A percentile compares a stretch with the other conserved stretches of the same genome.
These are phyloP conservation scores for Andrena bucephala DNA, from an alignment of 2,888 invertebrate genomes.

Conservation along the genomic window DNA sequence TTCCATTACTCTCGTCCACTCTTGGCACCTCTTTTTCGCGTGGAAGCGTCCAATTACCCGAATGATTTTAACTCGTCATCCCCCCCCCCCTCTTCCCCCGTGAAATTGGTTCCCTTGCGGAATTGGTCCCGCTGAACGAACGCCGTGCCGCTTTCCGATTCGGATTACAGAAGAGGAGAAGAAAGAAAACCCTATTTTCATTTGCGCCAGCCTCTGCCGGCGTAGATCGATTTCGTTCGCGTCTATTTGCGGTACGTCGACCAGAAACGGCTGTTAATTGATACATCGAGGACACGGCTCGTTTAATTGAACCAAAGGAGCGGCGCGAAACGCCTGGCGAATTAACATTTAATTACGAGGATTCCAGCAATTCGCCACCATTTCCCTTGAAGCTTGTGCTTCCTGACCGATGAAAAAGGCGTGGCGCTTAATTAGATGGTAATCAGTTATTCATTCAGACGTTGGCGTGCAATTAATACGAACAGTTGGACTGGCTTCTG, in stretches of 20 bases:
- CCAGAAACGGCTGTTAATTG: constrained; percentile 36
- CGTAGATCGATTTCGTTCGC: constrained; percentile 38
- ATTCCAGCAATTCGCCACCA: constrained; percentile 12
- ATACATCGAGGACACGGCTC: constrained; percentile 40
- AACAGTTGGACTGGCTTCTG: constrained; percentile 15
- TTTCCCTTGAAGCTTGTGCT: background rate
- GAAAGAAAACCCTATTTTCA: constrained; percentile 46
- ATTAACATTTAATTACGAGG: constrained; percentile 55
- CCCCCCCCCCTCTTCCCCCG: background rate
- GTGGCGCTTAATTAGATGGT: constrained; percentile 18
- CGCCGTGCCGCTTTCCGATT: constrained; percentile 17
- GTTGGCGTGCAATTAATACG: background rate
- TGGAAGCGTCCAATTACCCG: background rate
- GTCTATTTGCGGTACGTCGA: constrained; percentile 23
- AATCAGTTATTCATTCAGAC: constrained; percentile 41
- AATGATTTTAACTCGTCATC: constrained; percentile 22
- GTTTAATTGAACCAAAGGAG: constrained; percentile 34
- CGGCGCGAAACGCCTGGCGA: constrained; percentile 12
- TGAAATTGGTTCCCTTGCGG: constrained; percentile 18
- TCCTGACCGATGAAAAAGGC: constrained; percentile 1
- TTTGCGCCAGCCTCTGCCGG: background rate
- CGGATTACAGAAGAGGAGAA: constrained; percentile 9
- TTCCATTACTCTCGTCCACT: constrained; percentile 2
- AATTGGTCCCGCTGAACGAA: constrained; percentile 23
- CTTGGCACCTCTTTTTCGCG: background rate